These are phyloP conservation scores for Apodemia duryi DNA, from an alignment of 2,888 invertebrate genomes.

Conservation along the genomic window DNA sequence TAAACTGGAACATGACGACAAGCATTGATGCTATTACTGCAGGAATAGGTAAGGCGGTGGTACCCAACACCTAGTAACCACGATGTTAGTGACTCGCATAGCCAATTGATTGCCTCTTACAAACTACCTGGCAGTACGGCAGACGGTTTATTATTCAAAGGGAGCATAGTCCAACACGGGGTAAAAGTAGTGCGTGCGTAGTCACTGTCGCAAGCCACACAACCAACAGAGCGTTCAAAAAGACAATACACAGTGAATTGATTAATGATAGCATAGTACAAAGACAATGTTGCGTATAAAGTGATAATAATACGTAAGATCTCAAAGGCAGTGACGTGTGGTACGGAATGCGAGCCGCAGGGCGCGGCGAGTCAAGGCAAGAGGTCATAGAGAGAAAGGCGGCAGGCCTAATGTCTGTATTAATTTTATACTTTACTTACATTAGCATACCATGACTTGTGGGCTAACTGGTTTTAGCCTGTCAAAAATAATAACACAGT, in stretches of 20 bases:
- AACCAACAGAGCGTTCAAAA: not conserved
- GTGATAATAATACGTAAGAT: slow-evolving; percentile 35
- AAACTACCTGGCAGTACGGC: too few relatives aligned
- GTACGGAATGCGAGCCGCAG: slow-evolving; percentile 54
- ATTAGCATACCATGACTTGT: slow-evolving; percentile 26
- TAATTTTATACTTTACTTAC: slow-evolving; percentile 42
- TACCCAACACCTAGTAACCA: too few relatives aligned
- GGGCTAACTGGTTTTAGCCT: slow-evolving; percentile 27
- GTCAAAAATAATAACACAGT: slow-evolving; percentile 18
- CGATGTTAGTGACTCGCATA: too few relatives aligned
- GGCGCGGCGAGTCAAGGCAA: slow-evolving; percentile 76
- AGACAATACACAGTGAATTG: slow-evolving; percentile 1
- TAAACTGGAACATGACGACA: too few relatives aligned
- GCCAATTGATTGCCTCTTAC: too few relatives aligned
- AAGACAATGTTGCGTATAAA: slow-evolving; percentile 19
- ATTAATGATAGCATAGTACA: slow-evolving; percentile 5
- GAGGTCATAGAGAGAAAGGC: slow-evolving; percentile 71
- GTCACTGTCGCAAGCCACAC: too few relatives aligned
- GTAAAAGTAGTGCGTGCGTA: too few relatives aligned
- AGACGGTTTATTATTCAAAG: too few relatives aligned
- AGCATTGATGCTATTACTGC: too few relatives aligned
- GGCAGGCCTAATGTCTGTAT: slow-evolving; percentile 52
- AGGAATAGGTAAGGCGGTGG: too few relatives aligned
- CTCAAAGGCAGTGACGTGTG: slow-evolving; percentile 51
- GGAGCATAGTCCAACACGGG: too few relatives aligned